Conservation (phyloP, 1,140 invertebrate species). For the Tetramorium simillimum region DNA sequence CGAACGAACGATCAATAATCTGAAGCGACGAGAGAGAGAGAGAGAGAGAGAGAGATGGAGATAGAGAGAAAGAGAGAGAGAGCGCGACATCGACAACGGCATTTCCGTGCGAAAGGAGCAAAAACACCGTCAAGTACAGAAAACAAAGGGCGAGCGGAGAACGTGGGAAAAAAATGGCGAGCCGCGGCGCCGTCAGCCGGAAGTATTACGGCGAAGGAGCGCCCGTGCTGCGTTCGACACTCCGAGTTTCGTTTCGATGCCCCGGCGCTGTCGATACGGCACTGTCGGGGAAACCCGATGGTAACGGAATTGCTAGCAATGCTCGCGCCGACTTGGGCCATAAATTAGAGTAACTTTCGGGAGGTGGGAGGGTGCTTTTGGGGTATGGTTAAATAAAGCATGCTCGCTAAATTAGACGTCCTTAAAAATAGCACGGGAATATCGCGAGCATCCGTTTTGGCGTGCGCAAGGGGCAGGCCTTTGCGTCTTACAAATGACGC, state of each 20-base stretch:
- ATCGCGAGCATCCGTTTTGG: not conserved
- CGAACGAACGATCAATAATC: slow-evolving; percentile 76
- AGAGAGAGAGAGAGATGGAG: not conserved
- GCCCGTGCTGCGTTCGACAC: slow-evolving; percentile 51
- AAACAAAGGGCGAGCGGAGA: slow-evolving; percentile 43
- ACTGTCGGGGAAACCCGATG: slow-evolving; percentile 49
- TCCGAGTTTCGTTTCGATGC: slow-evolving; percentile 53
- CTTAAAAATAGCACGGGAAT: slow-evolving; percentile 9
- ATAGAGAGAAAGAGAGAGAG: not conserved
- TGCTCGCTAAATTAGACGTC: slow-evolving; percentile 19
- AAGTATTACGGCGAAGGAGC: slow-evolving; percentile 60
- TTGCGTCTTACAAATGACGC: not conserved
- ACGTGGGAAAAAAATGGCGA: slow-evolving; percentile 50
- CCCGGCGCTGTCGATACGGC: slow-evolving; percentile 44
- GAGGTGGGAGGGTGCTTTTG: not conserved
- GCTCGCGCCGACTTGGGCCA: slow-evolving; percentile 44
- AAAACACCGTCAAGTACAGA: slow-evolving; percentile 64
- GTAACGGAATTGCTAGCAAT: slow-evolving; percentile 57
- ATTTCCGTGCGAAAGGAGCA: slow-evolving; percentile 64
- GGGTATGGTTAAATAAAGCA: slow-evolving; percentile 26
- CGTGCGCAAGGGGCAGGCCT: not conserved
- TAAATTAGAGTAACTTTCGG: slow-evolving; percentile 49
- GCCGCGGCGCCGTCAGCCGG: slow-evolving; percentile 45
- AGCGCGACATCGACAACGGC: slow-evolving; percentile 16
- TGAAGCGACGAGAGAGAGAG: slow-evolving; percentile 46